A percentile compares a stretch with the other conserved stretches of the same genome.
These are phyloP conservation scores for Ascidia mentula DNA, from an alignment of 23 tunicate species.

Conservation along the genomic window DNA sequence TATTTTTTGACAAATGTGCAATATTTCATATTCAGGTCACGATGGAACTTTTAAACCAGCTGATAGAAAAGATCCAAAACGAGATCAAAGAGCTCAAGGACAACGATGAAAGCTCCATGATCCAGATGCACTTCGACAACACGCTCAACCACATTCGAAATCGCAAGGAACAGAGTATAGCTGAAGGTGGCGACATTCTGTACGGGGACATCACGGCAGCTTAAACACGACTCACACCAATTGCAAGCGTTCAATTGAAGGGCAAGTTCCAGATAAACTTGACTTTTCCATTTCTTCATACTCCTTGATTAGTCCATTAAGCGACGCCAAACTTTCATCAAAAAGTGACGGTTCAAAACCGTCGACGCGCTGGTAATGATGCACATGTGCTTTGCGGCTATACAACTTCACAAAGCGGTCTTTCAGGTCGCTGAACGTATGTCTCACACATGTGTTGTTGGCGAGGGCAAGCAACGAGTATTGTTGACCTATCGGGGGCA, in stretches of 20 bases:
- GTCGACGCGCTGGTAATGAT: constrained; percentile 87
- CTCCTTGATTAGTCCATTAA: constrained; percentile 50
- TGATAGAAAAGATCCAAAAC: constrained; percentile 64
- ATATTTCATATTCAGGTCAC: constrained; percentile 28
- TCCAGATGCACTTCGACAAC: constrained; percentile 67
- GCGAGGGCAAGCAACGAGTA: constrained; percentile 81
- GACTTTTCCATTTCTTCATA: constrained; percentile 72
- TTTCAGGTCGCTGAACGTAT: constrained; percentile 59
- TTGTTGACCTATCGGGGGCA: constrained; percentile 92
- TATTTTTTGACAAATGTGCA: too few species aligned
- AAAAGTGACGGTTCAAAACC: constrained; percentile 81
- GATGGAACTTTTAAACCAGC: constrained; percentile 54
- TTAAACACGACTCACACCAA: background rate
- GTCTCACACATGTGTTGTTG: constrained; percentile 80
- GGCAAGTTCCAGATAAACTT: background rate
- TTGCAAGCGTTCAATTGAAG: background rate
- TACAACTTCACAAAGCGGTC: constrained; percentile 64
- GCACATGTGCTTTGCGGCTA: constrained; percentile 86
- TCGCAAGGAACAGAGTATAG: constrained; percentile 1
- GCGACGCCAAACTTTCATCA: constrained; percentile 59
- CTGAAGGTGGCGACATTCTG: background rate
- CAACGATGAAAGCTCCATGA: constrained; percentile 52
- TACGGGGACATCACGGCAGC: background rate
- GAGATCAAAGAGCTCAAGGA: constrained; percentile 43
- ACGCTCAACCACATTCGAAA: constrained; percentile 38